Evolutionary conservation across 1,140 invertebrate species (phyloP).

Genomic region (Mylabris phalerata): DNA sequence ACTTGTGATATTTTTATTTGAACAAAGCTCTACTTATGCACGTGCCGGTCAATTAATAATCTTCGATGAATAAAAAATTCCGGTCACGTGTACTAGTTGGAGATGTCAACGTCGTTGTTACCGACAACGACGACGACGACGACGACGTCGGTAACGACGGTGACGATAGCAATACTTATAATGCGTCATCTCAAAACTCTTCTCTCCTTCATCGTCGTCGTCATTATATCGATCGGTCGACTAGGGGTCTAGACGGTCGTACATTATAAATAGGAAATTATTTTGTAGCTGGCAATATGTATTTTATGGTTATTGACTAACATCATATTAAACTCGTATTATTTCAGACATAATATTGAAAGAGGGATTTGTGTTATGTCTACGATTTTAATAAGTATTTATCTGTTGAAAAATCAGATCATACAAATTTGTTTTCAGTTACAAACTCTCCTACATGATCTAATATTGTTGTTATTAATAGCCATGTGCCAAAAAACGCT

Average conservation of each 20-base stretch:
- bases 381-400: background rate
- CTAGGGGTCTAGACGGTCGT: conserved; percentile 17
- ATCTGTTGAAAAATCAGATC: no score
- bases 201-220: background rate
- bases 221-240: conserved; percentile 13
- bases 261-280: conserved; percentile 29
- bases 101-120: background rate
- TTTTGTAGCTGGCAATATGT: conserved; percentile 20
- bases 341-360: conserved; percentile 3
- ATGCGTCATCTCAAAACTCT: conserved; percentile 1
- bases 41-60: conserved; percentile 15
- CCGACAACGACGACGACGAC: no score
- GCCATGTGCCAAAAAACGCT: no score
- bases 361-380: conserved; percentile 5
- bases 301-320: conserved; percentile 27
- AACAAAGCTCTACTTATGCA: background rate
- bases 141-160: no score
- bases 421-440: no score
- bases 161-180: no score
- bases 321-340: conserved; percentile 11
- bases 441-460: no score
- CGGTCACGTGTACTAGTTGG: conserved; percentile 11
- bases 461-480: no score
- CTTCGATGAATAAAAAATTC: background rate
- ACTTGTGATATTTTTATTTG: no score